Conservation (phyloP, 2,113 vertebrate genomes). For the Calyptomena viridis region DNA sequence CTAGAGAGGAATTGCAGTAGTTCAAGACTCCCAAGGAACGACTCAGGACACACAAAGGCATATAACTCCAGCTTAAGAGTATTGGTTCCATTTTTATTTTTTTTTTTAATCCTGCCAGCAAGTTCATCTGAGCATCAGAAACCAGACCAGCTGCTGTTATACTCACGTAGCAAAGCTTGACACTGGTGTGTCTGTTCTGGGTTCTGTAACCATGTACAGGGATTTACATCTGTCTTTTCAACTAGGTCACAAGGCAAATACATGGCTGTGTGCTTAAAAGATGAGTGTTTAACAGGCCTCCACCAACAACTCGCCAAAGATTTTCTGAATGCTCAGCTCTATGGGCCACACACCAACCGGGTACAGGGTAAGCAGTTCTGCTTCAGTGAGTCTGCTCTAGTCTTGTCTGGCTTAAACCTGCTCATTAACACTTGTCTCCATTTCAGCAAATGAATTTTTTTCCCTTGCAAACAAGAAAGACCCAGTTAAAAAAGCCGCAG, state of each 20-base stretch:
- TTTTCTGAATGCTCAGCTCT: slow-evolving; percentile 81
- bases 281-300: slow-evolving; percentile 27
- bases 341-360: slow-evolving; percentile 79
- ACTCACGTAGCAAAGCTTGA: not conserved
- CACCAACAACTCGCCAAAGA: slow-evolving; percentile 78
- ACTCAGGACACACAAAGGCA: accelerated
- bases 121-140: not conserved
- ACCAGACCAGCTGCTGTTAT: not conserved
- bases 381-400: not conserved
- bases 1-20: not conserved
- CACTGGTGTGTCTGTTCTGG: not conserved
- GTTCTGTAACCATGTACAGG: accelerated
- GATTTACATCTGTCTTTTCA: not conserved
- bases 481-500: slow-evolving; percentile 79
- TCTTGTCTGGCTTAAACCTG: no score
- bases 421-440: not conserved
- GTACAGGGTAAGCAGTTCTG: slow-evolving; percentile 76
- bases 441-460: slow-evolving; percentile 85
- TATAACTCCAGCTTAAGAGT: not conserved
- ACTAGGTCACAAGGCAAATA: slow-evolving; percentile 81
- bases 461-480: slow-evolving; percentile 85
- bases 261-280: slow-evolving; percentile 71
- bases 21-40: not conserved
- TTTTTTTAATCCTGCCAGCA: not conserved
- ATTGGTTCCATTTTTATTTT: not conserved